Conservation (phyloP, 1,140 invertebrate genomes). For the Drosophila pectinifera region DNA sequence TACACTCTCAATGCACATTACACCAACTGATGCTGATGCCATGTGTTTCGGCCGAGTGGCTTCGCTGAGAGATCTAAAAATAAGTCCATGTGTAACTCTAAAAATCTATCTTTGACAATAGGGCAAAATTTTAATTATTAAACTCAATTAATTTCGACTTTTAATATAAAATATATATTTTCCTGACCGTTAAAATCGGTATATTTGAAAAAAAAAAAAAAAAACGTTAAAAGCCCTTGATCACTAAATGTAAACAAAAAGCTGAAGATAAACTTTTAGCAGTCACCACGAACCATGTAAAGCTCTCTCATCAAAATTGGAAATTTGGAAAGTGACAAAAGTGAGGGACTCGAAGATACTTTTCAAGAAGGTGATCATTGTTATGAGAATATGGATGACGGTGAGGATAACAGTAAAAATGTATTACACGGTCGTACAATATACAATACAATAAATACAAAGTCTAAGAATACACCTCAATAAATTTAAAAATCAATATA, state of each 20-base stretch:
- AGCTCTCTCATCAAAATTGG: not conserved
- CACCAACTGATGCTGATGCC: not conserved
- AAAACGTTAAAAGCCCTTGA: slow-evolving; percentile 5
- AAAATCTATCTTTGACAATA: not conserved
- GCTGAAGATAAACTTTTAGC: not conserved
- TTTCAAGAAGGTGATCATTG: too few relatives aligned
- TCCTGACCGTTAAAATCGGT: not conserved
- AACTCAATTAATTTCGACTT: not conserved
- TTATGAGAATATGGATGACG: too few relatives aligned
- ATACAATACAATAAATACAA: too few relatives aligned
- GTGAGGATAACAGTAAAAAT: too few relatives aligned
- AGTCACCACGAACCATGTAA: not conserved
- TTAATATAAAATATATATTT: not conserved
- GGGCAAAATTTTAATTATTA: too few relatives aligned
- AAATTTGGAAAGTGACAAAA: too few relatives aligned
- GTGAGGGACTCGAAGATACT: not conserved
- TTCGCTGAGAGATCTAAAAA: slow-evolving; percentile 9
- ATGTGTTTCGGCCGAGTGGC: slow-evolving; percentile 1
- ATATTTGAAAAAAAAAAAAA: not conserved
- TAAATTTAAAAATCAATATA: too few relatives aligned
- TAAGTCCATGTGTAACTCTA: not conserved
- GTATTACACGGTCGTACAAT: too few relatives aligned
- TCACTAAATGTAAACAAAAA: slow-evolving; percentile 9
- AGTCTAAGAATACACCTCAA: too few relatives aligned
- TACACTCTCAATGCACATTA: slow-evolving; percentile 28